These are phyloP conservation scores for Forficula auricularia DNA, from an alignment of 1,140 invertebrate genomes.

Conservation along the genomic window DNA sequence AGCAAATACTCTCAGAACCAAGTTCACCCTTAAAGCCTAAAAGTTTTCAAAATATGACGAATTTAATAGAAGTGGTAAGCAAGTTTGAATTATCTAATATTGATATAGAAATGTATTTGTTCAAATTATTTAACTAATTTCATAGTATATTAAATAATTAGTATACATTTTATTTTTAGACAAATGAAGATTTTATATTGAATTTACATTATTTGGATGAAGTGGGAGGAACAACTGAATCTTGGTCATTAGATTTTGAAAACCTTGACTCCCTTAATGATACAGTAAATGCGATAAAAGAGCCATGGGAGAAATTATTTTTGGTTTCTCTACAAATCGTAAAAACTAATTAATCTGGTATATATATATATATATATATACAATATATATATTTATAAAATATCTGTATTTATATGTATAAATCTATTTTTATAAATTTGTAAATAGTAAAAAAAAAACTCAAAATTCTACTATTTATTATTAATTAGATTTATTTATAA, in stretches of 20 bases:
- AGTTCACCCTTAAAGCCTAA: constrained; percentile 19
- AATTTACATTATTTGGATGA: constrained; percentile 26
- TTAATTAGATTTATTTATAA: too few species aligned
- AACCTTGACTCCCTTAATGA: constrained; percentile 21
- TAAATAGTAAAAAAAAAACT: too few species aligned
- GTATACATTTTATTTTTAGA: constrained; percentile 19
- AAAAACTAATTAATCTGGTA: background rate
- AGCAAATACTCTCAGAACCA: constrained; percentile 24
- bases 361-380: too few species aligned
- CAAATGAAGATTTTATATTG: constrained; percentile 16
- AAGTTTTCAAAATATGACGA: constrained; percentile 29
- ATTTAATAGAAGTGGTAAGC: constrained; percentile 33
- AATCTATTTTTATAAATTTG: too few species aligned
- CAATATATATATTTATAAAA: too few species aligned
- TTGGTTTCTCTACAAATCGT: constrained; percentile 26
- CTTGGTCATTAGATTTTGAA: constrained; percentile 23
- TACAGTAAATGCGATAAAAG: constrained; percentile 25
- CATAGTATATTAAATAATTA: too few species aligned
- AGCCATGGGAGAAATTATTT: constrained; percentile 29
- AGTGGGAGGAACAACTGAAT: constrained; percentile 20
- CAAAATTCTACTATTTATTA: too few species aligned
- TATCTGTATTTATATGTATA: too few species aligned
- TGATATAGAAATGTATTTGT: background rate
- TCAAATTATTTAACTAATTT: too few species aligned
- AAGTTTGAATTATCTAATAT: background rate